phyloP scores from a whole-genome alignment of 2,797 vertebrate genomes.

The Sebastes glaucus region DNA sequence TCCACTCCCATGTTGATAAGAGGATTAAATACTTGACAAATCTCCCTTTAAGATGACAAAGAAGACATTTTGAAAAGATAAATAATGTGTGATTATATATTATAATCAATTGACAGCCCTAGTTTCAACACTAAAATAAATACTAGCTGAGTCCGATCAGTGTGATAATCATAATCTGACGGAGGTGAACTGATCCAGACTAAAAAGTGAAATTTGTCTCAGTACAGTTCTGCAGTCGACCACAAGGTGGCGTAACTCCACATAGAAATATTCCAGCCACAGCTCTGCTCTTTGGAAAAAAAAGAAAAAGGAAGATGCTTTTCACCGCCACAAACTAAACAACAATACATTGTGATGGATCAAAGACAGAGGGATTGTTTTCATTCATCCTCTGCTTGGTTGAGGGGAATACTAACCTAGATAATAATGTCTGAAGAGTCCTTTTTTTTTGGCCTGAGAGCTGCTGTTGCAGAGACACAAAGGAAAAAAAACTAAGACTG shows the following conservation, averaged over 20 bases:
- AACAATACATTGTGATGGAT: slow-evolving; percentile 54
- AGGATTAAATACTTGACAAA: no score
- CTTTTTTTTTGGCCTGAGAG: slow-evolving; percentile 45
- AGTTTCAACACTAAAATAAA: neutral
- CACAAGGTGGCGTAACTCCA: slow-evolving; percentile 68
- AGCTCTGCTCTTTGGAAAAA: slow-evolving; percentile 19
- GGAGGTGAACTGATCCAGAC: neutral
- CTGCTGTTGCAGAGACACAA: slow-evolving; percentile 38
- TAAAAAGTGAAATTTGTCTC: neutral
- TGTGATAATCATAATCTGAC: neutral
- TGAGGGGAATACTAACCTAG: slow-evolving; percentile 55
- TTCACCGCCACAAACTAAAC: slow-evolving; percentile 57
- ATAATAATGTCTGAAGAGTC: slow-evolving; percentile 61
- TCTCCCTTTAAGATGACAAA: no score
- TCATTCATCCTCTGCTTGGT: slow-evolving; percentile 62
- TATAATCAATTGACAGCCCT: no score
- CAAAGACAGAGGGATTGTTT: slow-evolving; percentile 60
- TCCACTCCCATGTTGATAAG: no score
- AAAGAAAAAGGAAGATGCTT: slow-evolving; percentile 27
- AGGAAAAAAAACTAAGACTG: slow-evolving; percentile 18
- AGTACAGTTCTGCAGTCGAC: slow-evolving; percentile 20
- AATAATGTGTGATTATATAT: no score
- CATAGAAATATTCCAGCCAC: slow-evolving; percentile 19
- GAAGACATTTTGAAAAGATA: no score
- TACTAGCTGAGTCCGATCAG: neutral